Evolutionary conservation across 1,140 invertebrate species (phyloP).

Genomic region (Listronotus oregonensis): DNA sequence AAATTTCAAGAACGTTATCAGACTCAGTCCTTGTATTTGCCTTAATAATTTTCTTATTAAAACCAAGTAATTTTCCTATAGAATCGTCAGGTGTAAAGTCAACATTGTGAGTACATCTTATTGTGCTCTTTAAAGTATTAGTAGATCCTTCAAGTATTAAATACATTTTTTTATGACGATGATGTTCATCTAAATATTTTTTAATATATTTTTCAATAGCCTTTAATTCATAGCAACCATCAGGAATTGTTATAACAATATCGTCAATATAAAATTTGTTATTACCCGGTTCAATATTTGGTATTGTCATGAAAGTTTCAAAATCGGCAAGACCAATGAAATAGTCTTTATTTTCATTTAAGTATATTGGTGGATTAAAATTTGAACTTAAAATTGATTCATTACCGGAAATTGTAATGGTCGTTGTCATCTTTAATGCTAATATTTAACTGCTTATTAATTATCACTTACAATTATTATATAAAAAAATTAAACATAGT

Average conservation of each 20-base stretch:
- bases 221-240: not conserved
- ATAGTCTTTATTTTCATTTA: constrained; percentile 25
- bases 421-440: constrained; percentile 1
- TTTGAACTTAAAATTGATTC: constrained; percentile 7
- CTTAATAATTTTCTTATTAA: too few relatives aligned
- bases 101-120: too few relatives aligned
- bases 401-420: constrained; percentile 5
- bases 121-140: too few relatives aligned
- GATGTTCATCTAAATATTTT: too few relatives aligned
- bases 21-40: too few relatives aligned
- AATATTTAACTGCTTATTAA: not conserved
- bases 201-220: too few relatives aligned
- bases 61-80: too few relatives aligned
- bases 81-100: too few relatives aligned
- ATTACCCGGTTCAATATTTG: constrained; percentile 5
- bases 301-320: constrained; percentile 30
- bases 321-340: constrained; percentile 24
- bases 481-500: not conserved
- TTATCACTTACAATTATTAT: constrained; percentile 5
- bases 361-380: constrained; percentile 17
- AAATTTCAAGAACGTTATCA: too few relatives aligned
- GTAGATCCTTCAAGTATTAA: too few relatives aligned
- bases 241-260: constrained; percentile 11
- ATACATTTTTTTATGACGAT: too few relatives aligned
- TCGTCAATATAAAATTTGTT: constrained; percentile 14